phyloP scores from a whole-genome alignment of 1,140 invertebrate genomes.

The Drosophila micromelanica region DNA sequence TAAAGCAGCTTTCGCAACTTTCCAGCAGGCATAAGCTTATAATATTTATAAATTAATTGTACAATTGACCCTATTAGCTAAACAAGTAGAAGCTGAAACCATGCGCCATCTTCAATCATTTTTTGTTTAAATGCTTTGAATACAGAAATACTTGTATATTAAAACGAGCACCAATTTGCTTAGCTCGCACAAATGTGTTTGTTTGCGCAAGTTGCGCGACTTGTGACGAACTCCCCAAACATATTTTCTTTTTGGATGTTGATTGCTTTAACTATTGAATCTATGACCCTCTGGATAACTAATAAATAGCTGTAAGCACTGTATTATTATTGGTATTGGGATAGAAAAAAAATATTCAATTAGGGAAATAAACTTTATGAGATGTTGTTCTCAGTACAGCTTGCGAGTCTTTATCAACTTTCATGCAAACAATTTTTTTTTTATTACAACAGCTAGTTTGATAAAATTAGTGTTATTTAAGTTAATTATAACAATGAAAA shows the following conservation, averaged over 20 bases:
- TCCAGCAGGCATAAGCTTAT: constrained; percentile 23
- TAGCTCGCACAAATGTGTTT: constrained; percentile 27
- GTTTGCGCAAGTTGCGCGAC: constrained; percentile 41
- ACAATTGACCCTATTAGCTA: constrained; percentile 47
- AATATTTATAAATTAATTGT: constrained; percentile 53
- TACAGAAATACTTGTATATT: constrained; percentile 8
- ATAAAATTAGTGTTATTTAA: too few relatives aligned
- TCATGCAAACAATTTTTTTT: background rate
- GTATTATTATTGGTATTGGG: constrained; percentile 16
- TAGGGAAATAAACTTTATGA: background rate
- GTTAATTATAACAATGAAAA: too few relatives aligned
- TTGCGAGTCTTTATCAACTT: background rate
- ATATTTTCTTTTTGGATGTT: constrained; percentile 21
- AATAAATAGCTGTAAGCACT: constrained; percentile 9
- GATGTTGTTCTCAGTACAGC: background rate
- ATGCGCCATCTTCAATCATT: constrained; percentile 10
- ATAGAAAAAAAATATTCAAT: background rate
- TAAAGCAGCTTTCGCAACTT: constrained; percentile 2
- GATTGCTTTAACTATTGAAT: constrained; percentile 45
- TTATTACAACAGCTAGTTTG: too few relatives aligned
- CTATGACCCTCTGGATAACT: constrained; percentile 34
- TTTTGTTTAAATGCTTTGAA: constrained; percentile 16
- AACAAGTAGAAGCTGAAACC: constrained; percentile 30
- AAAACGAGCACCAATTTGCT: constrained; percentile 25
- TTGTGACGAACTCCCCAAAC: constrained; percentile 34